phyloP scores from a whole-genome alignment of 2,888 invertebrate genomes.

The Fragum fragum region DNA sequence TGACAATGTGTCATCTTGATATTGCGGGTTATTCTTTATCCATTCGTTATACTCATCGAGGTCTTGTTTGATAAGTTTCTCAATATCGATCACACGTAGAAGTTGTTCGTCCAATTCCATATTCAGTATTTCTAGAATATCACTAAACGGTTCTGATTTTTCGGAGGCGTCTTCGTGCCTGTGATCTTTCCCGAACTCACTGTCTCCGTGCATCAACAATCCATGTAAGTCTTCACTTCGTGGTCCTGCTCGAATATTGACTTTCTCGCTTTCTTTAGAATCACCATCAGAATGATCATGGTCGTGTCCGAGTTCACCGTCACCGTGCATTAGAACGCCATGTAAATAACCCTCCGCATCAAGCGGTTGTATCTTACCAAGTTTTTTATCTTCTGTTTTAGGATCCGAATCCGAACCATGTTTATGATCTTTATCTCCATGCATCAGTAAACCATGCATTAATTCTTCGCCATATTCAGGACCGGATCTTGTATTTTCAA shows the following conservation, averaged over 20 bases:
- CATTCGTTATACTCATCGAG: constrained; percentile 68
- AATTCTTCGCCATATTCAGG: constrained; percentile 57
- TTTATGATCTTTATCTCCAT: constrained; percentile 56
- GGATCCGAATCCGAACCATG: neutral
- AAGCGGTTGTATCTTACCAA: constrained; percentile 36
- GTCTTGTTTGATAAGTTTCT: constrained; percentile 62
- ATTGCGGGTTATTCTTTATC: constrained; percentile 56
- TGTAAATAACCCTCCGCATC: constrained; percentile 46
- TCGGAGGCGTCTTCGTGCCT: constrained; percentile 3
- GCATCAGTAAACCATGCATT: constrained; percentile 70
- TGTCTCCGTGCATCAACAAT: constrained; percentile 66
- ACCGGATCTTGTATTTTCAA: constrained; percentile 19
- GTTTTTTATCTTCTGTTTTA: neutral
- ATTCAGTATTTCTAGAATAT: constrained; percentile 49
- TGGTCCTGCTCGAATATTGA: constrained; percentile 35
- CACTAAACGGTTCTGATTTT: constrained; percentile 40
- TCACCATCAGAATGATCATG: constrained; percentile 37
- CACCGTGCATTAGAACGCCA: constrained; percentile 70
- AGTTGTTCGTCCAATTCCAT: constrained; percentile 60
- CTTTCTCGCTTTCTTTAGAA: neutral
- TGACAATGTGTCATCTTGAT: constrained; percentile 42
- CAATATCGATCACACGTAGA: constrained; percentile 59
- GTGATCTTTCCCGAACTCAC: constrained; percentile 30
- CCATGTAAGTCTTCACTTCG: constrained; percentile 58
- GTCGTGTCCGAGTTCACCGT: constrained; percentile 32